Conservation (phyloP, 1,140 invertebrate species). For the Liolophura sinensis region DNA sequence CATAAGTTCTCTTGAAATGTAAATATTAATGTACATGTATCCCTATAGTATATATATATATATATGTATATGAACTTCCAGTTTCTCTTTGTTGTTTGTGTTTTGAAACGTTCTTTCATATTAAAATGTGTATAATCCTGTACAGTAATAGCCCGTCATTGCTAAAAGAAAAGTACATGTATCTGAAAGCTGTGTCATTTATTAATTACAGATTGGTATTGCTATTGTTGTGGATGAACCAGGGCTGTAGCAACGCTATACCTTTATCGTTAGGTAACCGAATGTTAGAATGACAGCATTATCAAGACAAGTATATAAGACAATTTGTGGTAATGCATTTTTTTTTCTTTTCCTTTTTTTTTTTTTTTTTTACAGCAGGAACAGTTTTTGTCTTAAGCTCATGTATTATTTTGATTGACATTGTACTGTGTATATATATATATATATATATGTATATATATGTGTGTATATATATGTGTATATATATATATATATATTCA, state of each 20-base stretch:
- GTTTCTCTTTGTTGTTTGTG: background rate
- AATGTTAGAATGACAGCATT: background rate
- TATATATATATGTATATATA: background rate
- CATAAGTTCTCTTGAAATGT: background rate
- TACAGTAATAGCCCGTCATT: background rate
- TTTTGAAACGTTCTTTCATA: background rate
- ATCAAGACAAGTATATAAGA: background rate
- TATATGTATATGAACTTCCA: constrained; percentile 2
- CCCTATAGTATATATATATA: background rate
- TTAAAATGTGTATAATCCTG: background rate
- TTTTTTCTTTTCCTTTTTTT: background rate
- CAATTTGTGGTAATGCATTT: background rate
- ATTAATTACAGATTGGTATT: background rate
- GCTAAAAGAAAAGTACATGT: background rate
- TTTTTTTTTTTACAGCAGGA: background rate
- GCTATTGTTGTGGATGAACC: background rate
- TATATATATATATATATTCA: constrained; percentile 2
- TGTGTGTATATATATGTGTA: background rate
- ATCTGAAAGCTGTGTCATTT: background rate
- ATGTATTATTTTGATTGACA: background rate
- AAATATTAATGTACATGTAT: constrained; percentile 1
- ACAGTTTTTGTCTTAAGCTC: background rate
- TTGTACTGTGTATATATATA: constrained; percentile 1
- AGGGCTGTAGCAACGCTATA: background rate
- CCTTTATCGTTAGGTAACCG: background rate